These are phyloP conservation scores for Tenualosa ilisha DNA, from an alignment of 2,797 vertebrate genomes.

Conservation along the genomic window DNA sequence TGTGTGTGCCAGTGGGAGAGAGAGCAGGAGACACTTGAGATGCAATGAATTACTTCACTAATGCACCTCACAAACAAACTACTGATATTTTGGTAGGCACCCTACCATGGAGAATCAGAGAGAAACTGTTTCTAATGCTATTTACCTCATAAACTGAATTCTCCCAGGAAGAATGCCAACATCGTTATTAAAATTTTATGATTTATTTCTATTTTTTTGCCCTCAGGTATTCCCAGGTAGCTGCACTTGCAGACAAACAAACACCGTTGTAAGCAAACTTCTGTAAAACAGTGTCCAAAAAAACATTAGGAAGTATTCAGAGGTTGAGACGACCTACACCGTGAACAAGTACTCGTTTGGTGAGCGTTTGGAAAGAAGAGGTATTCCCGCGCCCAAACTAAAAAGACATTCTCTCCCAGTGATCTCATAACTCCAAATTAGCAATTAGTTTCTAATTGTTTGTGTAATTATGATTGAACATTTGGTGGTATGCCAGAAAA, in stretches of 20 bases:
- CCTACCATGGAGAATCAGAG: not conserved
- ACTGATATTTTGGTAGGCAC: constrained; percentile 1
- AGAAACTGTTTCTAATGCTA: not conserved
- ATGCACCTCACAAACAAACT: constrained; percentile 2
- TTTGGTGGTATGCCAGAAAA: constrained; percentile 64
- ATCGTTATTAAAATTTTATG: not conserved
- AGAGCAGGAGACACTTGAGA: constrained; percentile 13
- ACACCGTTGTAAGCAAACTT: not conserved
- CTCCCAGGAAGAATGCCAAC: not conserved
- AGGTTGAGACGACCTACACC: not conserved
- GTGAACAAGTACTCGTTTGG: not conserved
- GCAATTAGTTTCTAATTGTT: constrained; percentile 77
- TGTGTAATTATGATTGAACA: constrained; percentile 78
- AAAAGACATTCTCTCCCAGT: constrained; percentile 57
- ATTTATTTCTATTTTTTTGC: not conserved
- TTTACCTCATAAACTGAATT: constrained; percentile 10
- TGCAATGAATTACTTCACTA: not conserved
- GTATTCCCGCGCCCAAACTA: constrained; percentile 23
- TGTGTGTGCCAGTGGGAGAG: not conserved
- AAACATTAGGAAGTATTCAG: not conserved
- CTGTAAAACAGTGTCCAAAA: not conserved
- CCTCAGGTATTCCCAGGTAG: not conserved
- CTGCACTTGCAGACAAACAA: not conserved
- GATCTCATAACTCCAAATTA: constrained; percentile 69
- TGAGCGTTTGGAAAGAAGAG: constrained; percentile 38